Evolutionary conservation across 1,140 invertebrate species (phyloP), one percentile per base, ranked within the genome.

Genomic region (Tetramorium simillimum): DNA sequence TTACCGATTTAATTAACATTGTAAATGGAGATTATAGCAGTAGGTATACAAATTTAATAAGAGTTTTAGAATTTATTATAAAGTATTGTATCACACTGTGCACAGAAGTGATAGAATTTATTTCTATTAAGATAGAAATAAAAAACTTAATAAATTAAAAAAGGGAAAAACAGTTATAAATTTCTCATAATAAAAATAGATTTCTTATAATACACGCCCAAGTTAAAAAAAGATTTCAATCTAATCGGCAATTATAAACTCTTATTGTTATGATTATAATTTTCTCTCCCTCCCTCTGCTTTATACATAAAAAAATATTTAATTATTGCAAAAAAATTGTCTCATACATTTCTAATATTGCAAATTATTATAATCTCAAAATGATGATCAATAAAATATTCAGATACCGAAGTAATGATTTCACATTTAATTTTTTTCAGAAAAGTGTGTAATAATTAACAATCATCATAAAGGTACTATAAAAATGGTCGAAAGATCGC

Each of bases 351-450:
- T 16, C 12, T 24, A 77, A 60, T 77, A 77, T 62, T 18, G 16
- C 16, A 77, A 43, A 60, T 46, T 18, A 43, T 60, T 77, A 43
- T 63, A 58, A 43, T 58, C n/a, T 40, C n/a, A 75, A 75, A 75
- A 75, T 77, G 3, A 46, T 62, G 16, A 46, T 33, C 21, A 10
- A 49, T 65, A 67, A 46, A 78, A 46, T 21, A 65, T 33, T 78
- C 3, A 49, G 40, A 77, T 40, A 24, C 7, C 14, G 46, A 69
- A 6, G 10, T 24, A 37, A 43, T 33, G 2, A 18, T 28, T 40
- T 24, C 16, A 24, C 14, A 56, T 81, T 40, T 70, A 5, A 69
- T 43, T n/a, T 63, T 49, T 77, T 37, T 1, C 12, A 33, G 16
- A 69, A 24, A 24, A 18, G 28, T 40, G 12, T 18, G 18, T 33